These are phyloP conservation scores for Masticophis lateralis DNA, from an alignment of 2,797 vertebrate genomes.

Conservation along the genomic window DNA sequence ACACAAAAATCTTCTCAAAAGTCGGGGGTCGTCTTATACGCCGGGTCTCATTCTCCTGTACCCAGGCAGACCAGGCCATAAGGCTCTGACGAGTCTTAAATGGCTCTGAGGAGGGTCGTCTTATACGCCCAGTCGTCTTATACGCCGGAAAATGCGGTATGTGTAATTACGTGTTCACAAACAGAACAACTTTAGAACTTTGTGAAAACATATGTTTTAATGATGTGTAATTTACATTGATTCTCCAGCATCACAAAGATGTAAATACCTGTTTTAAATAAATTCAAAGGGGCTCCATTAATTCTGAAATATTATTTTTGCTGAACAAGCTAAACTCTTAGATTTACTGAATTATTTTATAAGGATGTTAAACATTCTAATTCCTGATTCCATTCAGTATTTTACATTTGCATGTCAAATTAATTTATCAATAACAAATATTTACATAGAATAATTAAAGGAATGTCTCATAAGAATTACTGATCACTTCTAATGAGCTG, in stretches of 20 bases:
- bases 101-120: too few relatives aligned
- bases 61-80: too few relatives aligned
- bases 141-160: too few relatives aligned
- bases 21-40: too few relatives aligned
- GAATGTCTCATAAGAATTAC: not conserved
- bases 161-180: not conserved
- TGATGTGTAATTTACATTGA: not conserved
- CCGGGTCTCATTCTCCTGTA: too few relatives aligned
- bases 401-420: not conserved
- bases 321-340: not conserved
- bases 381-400: not conserved
- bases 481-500: not conserved
- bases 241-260: not conserved
- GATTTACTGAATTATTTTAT: not conserved
- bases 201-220: not conserved
- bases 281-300: not conserved
- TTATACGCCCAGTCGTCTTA: too few relatives aligned
- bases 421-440: not conserved
- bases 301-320: not conserved
- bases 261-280: not conserved
- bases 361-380: not conserved
- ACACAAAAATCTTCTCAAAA: too few relatives aligned
- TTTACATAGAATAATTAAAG: not conserved
- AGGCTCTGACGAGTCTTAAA: too few relatives aligned
- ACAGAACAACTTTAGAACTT: not conserved